phyloP scores from a whole-genome alignment of 1,140 invertebrate genomes.

The Sipha flava region DNA sequence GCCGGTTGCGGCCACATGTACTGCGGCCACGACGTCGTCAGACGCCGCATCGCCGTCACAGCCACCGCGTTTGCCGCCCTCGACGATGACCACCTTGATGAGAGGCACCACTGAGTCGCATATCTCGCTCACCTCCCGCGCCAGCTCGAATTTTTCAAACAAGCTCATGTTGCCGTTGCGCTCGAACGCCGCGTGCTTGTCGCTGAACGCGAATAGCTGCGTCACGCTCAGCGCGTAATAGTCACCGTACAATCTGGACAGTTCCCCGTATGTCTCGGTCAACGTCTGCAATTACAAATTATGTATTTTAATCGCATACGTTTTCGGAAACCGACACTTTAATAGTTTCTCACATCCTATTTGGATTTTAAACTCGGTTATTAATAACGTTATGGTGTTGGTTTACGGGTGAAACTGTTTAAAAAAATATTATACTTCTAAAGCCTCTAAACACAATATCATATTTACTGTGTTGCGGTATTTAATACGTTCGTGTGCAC shows the following conservation, averaged over 20 bases:
- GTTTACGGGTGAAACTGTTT: no score
- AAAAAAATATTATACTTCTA: no score
- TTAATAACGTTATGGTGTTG: no score
- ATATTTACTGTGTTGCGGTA: no score
- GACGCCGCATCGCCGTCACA: background rate
- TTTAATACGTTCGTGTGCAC: no score
- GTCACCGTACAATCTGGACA: constrained; percentile 16
- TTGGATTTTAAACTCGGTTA: no score
- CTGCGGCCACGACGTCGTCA: background rate
- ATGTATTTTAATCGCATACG: no score
- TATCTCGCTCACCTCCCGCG: constrained; percentile 17
- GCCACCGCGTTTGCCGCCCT: background rate
- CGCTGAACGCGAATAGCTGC: constrained; percentile 18
- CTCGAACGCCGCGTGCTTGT: constrained; percentile 28
- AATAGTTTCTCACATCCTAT: no score
- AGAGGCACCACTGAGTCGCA: constrained; percentile 26
- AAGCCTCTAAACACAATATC: no score
- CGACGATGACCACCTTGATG: constrained; percentile 21
- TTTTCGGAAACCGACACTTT: no score
- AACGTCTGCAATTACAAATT: constrained; percentile 3
- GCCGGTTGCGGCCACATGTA: background rate
- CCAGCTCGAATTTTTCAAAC: constrained; percentile 21
- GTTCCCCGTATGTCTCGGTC: constrained; percentile 4
- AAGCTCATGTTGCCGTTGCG: constrained; percentile 27
- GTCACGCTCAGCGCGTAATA: constrained; percentile 23